Evolutionary conservation across 2,797 vertebrate genomes (phyloP).

Genomic region (Dipus sagitta): DNA sequence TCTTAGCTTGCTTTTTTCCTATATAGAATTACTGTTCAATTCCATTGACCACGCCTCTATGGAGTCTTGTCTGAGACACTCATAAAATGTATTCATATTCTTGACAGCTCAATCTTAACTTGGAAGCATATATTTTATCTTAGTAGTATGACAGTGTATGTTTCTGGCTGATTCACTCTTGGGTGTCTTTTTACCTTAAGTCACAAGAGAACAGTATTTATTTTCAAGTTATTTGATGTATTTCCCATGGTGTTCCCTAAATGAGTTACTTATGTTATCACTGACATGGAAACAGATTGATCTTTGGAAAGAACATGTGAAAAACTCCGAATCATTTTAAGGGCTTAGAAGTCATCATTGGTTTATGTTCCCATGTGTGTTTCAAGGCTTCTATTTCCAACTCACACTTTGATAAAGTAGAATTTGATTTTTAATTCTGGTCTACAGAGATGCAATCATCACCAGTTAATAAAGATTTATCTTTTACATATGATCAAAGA

Average conservation of each 20-base stretch:
- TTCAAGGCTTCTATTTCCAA: neutral
- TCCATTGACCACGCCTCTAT: neutral
- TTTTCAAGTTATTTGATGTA: conserved; percentile 7
- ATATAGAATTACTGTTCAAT: neutral
- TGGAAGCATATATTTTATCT: neutral
- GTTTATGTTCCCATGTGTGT: neutral
- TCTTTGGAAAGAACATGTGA: neutral
- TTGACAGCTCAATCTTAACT: neutral
- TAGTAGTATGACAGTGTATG: neutral
- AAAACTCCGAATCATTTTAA: conserved; percentile 4
- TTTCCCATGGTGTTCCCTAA: neutral
- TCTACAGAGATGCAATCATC: neutral
- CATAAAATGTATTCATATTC: neutral
- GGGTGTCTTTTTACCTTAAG: conserved; percentile 2
- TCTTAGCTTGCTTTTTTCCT: neutral
- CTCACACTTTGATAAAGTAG: neutral
- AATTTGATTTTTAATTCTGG: conserved; percentile 17
- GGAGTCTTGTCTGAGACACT: neutral
- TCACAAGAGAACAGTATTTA: neutral
- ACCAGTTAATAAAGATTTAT: conserved; percentile 8
- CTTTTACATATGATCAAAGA: conserved; percentile 47
- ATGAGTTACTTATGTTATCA: neutral
- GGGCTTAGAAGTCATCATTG: neutral
- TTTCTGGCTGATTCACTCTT: neutral
- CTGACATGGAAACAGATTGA: neutral